Percentiles rank a stretch among this genome's conserved stretches.
These are phyloP conservation scores for Nasonia longicornis DNA, from an alignment of 1,140 invertebrate species.

Conservation along the genomic window DNA sequence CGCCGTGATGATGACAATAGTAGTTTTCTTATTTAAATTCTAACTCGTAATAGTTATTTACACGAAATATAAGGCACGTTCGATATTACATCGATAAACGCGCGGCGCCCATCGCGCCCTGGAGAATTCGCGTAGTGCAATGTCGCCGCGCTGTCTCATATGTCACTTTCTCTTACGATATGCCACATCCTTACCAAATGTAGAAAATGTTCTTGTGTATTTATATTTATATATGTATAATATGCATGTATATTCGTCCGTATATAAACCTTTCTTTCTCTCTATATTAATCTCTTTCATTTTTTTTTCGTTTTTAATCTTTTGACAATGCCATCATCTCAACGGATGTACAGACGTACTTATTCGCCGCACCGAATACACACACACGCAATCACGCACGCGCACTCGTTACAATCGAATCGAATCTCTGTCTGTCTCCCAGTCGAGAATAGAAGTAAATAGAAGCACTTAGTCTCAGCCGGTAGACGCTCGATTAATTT, in stretches of 20 bases:
- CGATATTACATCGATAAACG: slow-evolving; percentile 65
- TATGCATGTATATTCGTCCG: slow-evolving; percentile 47
- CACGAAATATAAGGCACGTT: slow-evolving; percentile 67
- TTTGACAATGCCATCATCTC: slow-evolving; percentile 20
- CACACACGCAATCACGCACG: background rate
- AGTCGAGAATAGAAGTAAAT: background rate
- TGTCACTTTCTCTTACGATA: slow-evolving; percentile 58
- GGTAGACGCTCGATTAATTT: background rate
- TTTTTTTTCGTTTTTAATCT: background rate
- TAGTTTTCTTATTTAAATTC: slow-evolving; percentile 54
- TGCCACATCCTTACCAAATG: slow-evolving; percentile 63
- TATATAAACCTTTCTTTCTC: slow-evolving; percentile 47
- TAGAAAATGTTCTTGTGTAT: slow-evolving; percentile 63
- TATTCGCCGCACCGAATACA: background rate
- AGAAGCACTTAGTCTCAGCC: background rate
- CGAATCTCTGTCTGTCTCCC: slow-evolving; percentile 20
- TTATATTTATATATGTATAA: slow-evolving; percentile 51
- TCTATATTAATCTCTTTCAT: background rate
- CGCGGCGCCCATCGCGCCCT: slow-evolving; percentile 48
- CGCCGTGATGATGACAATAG: slow-evolving; percentile 61
- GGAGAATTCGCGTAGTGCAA: slow-evolving; percentile 30
- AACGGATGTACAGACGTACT: slow-evolving; percentile 19
- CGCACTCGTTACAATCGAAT: slow-evolving; percentile 19
- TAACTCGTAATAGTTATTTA: slow-evolving; percentile 58
- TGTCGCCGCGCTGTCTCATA: slow-evolving; percentile 50